A percentile compares a stretch with the other conserved stretches of the same genome.
Evolutionary conservation across 2,888 invertebrate species (phyloP).

Genomic region (Neelides folsomi): DNA sequence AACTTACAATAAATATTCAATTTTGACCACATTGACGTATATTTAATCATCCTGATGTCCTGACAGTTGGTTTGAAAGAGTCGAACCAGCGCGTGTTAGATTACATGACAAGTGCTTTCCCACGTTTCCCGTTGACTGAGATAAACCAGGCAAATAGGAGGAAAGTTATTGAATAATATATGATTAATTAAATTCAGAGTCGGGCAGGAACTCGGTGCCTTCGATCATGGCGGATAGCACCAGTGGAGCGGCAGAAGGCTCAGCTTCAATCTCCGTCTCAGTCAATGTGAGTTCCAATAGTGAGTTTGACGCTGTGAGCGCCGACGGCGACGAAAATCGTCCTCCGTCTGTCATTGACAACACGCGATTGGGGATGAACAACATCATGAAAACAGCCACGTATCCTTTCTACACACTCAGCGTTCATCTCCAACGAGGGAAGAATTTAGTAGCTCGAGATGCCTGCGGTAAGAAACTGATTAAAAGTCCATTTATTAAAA

Average conservation of each 20-base stretch:
- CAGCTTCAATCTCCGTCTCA: slow-evolving; percentile 20
- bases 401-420: slow-evolving; percentile 82
- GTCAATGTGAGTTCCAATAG: slow-evolving; percentile 21
- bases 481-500: neutral
- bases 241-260: slow-evolving; percentile 11
- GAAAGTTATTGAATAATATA: no score
- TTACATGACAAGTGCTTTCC: no score
- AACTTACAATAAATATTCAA: no score
- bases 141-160: no score
- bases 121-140: no score
- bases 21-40: no score
- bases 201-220: slow-evolving; percentile 17
- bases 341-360: no score
- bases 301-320: neutral
- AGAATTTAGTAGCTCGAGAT: slow-evolving; percentile 82
- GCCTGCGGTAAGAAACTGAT: slow-evolving; percentile 62
- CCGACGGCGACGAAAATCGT: neutral
- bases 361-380: neutral
- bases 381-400: slow-evolving; percentile 7
- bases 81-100: no score
- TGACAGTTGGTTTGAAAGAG: no score
- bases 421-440: slow-evolving; percentile 73
- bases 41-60: no score
- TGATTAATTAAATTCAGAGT: neutral
- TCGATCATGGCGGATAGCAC: slow-evolving; percentile 15